Percentiles rank a stretch among this genome's conserved stretches.
Evolutionary conservation across 2,888 invertebrate genomes (phyloP).

Genomic region (Cybosia mesomella): DNA sequence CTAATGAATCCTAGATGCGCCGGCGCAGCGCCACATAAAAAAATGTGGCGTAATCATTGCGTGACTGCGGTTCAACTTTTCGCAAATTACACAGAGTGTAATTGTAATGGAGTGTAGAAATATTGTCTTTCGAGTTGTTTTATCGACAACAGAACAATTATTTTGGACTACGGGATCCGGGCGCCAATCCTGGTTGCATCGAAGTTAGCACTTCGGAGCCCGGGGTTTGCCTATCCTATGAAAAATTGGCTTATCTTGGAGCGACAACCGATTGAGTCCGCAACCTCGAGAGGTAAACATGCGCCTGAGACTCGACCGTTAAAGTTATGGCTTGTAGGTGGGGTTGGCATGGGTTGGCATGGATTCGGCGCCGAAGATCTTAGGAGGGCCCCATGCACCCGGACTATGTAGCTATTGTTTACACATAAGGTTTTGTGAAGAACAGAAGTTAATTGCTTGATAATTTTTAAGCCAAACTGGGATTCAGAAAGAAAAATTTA

Average conservation of each 20-base stretch:
- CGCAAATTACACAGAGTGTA: constrained; percentile 49
- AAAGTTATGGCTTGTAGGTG: no score
- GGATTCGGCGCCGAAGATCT: no score
- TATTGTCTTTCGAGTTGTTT: constrained; percentile 7
- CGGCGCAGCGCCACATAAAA: constrained; percentile 63
- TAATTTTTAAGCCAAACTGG: not conserved
- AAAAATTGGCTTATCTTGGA: no score
- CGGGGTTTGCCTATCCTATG: no score
- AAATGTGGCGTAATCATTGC: constrained; percentile 68
- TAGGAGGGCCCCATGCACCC: no score
- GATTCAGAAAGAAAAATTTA: not conserved
- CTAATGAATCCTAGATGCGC: constrained; percentile 68
- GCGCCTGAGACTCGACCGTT: no score
- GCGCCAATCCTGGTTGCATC: not conserved
- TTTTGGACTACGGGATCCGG: not conserved
- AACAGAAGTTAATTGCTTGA: not conserved
- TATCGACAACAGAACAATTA: not conserved
- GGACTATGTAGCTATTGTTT: no score
- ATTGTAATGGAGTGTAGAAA: constrained; percentile 36
- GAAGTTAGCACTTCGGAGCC: no score
- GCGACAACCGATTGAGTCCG: no score
- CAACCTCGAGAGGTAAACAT: no score
- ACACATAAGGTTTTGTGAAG: no score
- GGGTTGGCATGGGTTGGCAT: no score
- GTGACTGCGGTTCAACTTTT: constrained; percentile 52